Evolutionary conservation across 2,797 vertebrate species (phyloP), one percentile per base, ranked within the genome.

Genomic region (Eutrigla gurnardus): DNA sequence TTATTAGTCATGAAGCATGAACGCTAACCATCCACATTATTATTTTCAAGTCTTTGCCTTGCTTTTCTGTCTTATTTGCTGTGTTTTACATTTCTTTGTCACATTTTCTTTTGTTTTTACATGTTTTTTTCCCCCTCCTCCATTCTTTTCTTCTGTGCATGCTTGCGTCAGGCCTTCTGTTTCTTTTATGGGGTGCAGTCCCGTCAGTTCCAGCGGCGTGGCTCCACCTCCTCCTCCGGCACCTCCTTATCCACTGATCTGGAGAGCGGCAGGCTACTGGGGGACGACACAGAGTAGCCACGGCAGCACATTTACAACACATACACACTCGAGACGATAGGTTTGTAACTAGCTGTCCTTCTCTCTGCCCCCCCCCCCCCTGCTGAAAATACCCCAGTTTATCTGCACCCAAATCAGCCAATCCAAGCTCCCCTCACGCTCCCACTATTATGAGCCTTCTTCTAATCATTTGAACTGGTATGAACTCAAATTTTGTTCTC

Each of bases 181-280:
- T 98, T 97, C 95, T 98, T 97, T 97, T 97, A 98, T 7, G 97
- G 96, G 94, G 93, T 96, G 68, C 97, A 97, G 74, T 96, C 96
- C 92, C 96, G 94, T 87, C 93, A 94, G 86, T 90, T 93, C 86
- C 96, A 97, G 94, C 95, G 96, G 42, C 95, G 95, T 47, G 95
- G 95, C 61, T 96, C 96, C 93, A 95, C 94, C 91, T 97, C 96
- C 75, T 96, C 96, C 78, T 97, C 96, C 35, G 97, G 95, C 92
- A 96, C 96, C 81, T 98, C 96, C 83, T 94, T 98, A 91, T 97
- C 97, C 78, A 97, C 95, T 84, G 97, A 99, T 93, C 94, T 98
- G 96, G 97, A 97, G 94, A 96, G 97, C 92, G 97, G 97, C 92
- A 96, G 96, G 94, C 95, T 97, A 83, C 95, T 97, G 85, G 95